Evolutionary conservation across 23 tunicate genomes (phyloP), one percentile per base, ranked within the genome.

Genomic region (Corella eumyota): DNA sequence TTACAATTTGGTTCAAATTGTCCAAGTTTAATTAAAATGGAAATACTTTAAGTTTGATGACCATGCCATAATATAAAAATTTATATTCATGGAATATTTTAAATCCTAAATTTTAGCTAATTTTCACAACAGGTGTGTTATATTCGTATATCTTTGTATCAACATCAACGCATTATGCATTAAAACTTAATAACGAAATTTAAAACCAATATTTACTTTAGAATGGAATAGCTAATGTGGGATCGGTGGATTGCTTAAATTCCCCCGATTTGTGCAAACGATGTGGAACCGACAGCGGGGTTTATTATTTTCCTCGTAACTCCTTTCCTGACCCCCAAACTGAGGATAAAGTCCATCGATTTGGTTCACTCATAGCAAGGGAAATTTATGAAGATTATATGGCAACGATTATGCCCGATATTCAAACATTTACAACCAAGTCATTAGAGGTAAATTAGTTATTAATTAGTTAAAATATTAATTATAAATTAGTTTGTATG

Each of bases 171-270:
- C n/a, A n/a, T n/a, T n/a, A n/a, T n/a, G n/a, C n/a, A n/a, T n/a
- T n/a, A n/a, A n/a, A n/a, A n/a, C n/a, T n/a, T n/a, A n/a, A n/a
- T n/a, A n/a, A n/a, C 48, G 11, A 15, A 40, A 40, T 40, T 40
- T 40, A 9, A 9, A 40, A 40, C 11, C 15, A 9, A 40, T 40
- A 40, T 40, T 15, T 15, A 9, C 48, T 36, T 4, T 56, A 88
- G 96, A 72, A 62, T 17, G 76, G 66, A 7, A 60, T 88, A 19
- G 96, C 96, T 0, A 55, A 76, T 51, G 96, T 88, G 34, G 96
- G 83, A 3, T 65, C 80, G 17, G 78, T 88, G 11, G 96, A 88
- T 37, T 88, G 96, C 33, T 88, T 34, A 24, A 58, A 64, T 0
- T 78, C 96, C 3, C 72, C 88, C 1, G 50, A 67, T 6, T 6